Conservation (phyloP, 1,140 invertebrate species). For the Meteorus sp. region DNA sequence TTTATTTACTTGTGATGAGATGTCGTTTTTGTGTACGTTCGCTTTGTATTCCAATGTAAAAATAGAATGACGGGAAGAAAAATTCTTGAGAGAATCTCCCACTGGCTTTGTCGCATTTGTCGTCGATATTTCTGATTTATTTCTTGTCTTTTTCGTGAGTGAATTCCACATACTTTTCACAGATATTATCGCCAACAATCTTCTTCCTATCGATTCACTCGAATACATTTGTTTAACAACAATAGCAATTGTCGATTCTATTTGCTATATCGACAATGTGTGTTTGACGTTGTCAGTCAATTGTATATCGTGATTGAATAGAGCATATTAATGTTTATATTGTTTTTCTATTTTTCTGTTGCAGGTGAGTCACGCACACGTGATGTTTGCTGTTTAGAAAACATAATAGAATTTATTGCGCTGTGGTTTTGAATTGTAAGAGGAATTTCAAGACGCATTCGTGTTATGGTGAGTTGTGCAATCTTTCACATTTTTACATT, state of each 20-base stretch:
- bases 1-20: too few relatives aligned
- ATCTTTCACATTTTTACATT: not conserved
- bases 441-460: not conserved
- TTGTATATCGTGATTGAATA: slow-evolving; percentile 16
- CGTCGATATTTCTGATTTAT: too few relatives aligned
- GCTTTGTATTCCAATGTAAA: too few relatives aligned
- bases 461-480: not conserved
- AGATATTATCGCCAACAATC: too few relatives aligned
- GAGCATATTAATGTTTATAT: slow-evolving; percentile 1
- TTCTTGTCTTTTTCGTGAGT: too few relatives aligned
- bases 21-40: too few relatives aligned
- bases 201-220: too few relatives aligned
- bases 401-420: slow-evolving; percentile 14
- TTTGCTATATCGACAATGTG: not conserved
- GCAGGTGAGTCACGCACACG: slow-evolving; percentile 34
- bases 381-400: slow-evolving; percentile 2
- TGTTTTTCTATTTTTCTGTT: slow-evolving; percentile 35
- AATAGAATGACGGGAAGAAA: too few relatives aligned
- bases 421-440: not conserved
- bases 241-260: not conserved
- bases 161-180: too few relatives aligned
- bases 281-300: not conserved
- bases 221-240: too few relatives aligned
- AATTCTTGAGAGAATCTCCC: too few relatives aligned
- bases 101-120: too few relatives aligned